A percentile compares a stretch with the other conserved stretches of the same genome.
These are phyloP conservation scores for Oryzias woworae DNA, from an alignment of 2,113 vertebrate species.

Conservation along the genomic window DNA sequence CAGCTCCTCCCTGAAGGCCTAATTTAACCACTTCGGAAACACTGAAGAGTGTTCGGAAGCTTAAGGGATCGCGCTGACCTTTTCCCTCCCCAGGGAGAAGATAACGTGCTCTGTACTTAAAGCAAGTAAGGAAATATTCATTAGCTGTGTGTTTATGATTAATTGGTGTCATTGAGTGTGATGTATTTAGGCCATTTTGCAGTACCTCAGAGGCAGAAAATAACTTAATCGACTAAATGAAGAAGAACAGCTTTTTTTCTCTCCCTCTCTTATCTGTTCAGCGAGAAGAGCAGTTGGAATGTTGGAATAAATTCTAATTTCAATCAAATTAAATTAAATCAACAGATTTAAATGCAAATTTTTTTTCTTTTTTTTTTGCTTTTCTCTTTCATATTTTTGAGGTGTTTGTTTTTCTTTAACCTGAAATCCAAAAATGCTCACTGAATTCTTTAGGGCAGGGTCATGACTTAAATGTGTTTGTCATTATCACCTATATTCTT, in stretches of 20 bases:
- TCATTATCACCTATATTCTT: too few species aligned
- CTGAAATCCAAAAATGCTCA: too few species aligned
- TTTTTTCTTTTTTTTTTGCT: too few species aligned
- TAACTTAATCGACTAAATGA: constrained; percentile 9
- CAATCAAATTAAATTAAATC: background rate
- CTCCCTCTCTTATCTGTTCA: background rate
- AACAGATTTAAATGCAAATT: too few species aligned
- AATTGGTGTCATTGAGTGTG: constrained; percentile 38
- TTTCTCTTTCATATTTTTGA: too few species aligned
- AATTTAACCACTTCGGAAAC: background rate
- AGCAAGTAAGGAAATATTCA: constrained; percentile 31
- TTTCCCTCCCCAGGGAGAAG: constrained; percentile 21
- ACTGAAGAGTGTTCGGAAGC: constrained; percentile 4
- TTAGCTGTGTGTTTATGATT: constrained; percentile 33
- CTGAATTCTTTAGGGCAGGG: too few species aligned
- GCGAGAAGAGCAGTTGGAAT: background rate
- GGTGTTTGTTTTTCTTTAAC: too few species aligned
- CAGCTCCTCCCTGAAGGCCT: constrained; percentile 19
- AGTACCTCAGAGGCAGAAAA: constrained; percentile 21
- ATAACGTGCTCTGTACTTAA: constrained; percentile 21
- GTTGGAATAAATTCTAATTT: background rate
- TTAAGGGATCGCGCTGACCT: constrained; percentile 29
- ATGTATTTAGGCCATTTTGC: constrained; percentile 47
- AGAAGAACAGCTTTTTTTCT: background rate
- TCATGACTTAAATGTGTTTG: too few species aligned